Conservation (phyloP, 2,797 vertebrate species). For the Lates japonicus region DNA sequence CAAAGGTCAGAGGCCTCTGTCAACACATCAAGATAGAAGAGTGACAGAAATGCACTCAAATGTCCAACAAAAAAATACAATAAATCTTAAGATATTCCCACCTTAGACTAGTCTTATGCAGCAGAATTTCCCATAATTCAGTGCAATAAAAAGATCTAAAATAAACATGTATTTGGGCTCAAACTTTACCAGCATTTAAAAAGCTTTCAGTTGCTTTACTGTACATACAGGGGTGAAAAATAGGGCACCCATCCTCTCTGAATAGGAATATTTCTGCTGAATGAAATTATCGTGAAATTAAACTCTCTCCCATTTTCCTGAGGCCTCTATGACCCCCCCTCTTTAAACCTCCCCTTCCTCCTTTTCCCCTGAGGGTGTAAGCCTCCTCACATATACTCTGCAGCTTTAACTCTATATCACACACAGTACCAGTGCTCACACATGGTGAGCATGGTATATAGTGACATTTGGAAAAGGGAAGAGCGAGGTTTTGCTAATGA, state of each 20-base stretch:
- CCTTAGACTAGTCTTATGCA: neutral
- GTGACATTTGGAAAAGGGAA: conserved; percentile 56
- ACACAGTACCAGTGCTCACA: conserved; percentile 13
- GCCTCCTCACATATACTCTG: conserved; percentile 13
- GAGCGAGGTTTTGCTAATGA: conserved; percentile 39
- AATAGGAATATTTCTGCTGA: conserved; percentile 39
- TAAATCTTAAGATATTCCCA: neutral
- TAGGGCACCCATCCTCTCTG: conserved; percentile 4
- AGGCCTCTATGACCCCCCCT: conserved; percentile 38
- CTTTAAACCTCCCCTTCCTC: conserved; percentile 20
- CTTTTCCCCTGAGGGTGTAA: conserved; percentile 28
- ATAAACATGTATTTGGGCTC: neutral
- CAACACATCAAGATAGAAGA: neutral
- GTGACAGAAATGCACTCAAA: neutral
- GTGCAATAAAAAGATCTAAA: neutral
- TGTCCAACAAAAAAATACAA: neutral
- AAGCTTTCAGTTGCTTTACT: conserved; percentile 10
- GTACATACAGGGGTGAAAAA: conserved; percentile 9
- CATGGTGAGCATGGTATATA: conserved; percentile 3
- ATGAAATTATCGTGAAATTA: conserved; percentile 60
- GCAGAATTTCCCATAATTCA: neutral
- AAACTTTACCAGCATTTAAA: neutral
- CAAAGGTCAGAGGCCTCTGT: neutral
- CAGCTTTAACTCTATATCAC: conserved; percentile 4
- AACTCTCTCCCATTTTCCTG: conserved; percentile 38